phyloP scores from a whole-genome alignment of 2,888 invertebrate genomes.

The Heterodera filipjevi region DNA sequence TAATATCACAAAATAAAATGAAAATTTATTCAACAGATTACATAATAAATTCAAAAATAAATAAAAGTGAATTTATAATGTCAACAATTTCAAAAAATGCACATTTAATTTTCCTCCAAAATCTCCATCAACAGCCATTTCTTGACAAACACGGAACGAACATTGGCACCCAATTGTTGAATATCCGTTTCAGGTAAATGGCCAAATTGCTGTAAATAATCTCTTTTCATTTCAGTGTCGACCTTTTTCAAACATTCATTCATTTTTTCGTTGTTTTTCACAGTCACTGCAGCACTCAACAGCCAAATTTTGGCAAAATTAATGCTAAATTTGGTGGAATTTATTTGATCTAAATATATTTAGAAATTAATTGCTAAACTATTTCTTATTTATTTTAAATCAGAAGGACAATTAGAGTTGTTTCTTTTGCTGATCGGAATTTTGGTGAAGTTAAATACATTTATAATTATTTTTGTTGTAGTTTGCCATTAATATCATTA shows the following conservation, averaged over 20 bases:
- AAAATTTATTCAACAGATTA: no score
- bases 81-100: neutral
- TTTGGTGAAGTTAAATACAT: no score
- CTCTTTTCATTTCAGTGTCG: neutral
- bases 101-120: neutral
- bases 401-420: no score
- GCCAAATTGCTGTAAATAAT: neutral
- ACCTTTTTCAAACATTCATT: neutral
- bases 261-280: neutral
- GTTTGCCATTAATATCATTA: no score
- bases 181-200: neutral
- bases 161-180: neutral
- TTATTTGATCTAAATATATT: neutral
- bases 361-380: neutral
- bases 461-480: no score
- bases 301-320: neutral
- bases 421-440: no score
- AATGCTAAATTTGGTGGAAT: neutral
- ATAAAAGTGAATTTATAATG: conserved; percentile 40
- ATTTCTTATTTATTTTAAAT: no score
- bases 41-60: neutral
- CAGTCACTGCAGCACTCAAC: neutral
- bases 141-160: neutral
- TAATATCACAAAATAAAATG: no score
- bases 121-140: neutral